These are phyloP conservation scores for Chrysoperla carnea DNA, from an alignment of 1,140 invertebrate species.

Conservation along the genomic window DNA sequence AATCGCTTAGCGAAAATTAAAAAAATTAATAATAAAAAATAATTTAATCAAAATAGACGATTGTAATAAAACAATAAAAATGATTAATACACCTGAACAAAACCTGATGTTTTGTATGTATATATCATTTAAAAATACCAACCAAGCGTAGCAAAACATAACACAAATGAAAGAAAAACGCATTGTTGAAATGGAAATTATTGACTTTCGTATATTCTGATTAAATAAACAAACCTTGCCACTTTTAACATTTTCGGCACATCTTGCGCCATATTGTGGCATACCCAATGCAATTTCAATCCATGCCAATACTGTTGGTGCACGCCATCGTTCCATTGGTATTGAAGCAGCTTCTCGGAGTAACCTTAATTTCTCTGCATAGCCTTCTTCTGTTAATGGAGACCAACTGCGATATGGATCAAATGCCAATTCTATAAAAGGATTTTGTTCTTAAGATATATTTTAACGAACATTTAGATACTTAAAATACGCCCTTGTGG, in stretches of 20 bases:
- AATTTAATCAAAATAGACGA: no score
- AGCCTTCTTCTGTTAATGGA: conserved; percentile 66
- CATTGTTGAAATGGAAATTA: no score
- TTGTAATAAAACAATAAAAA: no score
- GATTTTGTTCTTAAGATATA: conserved; percentile 2
- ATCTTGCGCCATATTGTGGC: conserved; percentile 78
- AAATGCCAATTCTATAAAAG: conserved; percentile 7
- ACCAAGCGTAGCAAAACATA: no score
- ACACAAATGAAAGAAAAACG: no score
- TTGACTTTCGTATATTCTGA: no score
- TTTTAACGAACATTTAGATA: background rate
- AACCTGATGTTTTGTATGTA: no score
- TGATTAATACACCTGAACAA: no score
- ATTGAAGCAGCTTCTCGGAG: conserved; percentile 70
- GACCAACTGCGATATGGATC: conserved; percentile 40
- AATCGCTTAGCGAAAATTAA: no score
- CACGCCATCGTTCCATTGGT: conserved; percentile 83
- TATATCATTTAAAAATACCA: no score
- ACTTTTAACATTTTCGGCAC: conserved; percentile 85
- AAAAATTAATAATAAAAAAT: no score
- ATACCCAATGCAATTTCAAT: conserved; percentile 82
- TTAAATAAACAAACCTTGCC: conserved; percentile 51
- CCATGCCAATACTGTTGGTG: conserved; percentile 84
- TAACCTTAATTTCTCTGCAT: conserved; percentile 61
- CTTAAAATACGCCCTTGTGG: background rate